Conservation (phyloP, 2,888 invertebrate species). For the Lepidocyrtinus sp. region DNA sequence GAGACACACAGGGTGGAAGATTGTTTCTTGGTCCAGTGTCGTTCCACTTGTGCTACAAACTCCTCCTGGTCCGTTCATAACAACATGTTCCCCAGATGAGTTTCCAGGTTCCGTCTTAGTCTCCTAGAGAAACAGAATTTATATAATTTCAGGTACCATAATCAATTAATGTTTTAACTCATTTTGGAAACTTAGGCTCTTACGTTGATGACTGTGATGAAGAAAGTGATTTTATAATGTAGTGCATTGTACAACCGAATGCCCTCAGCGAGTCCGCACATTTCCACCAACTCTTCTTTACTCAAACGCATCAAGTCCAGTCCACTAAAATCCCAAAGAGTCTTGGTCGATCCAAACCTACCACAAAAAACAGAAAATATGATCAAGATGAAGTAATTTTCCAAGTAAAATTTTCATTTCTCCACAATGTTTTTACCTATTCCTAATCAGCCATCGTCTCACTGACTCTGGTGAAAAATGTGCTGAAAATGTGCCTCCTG, state of each 20-base stretch:
- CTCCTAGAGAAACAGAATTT: slow-evolving; percentile 15
- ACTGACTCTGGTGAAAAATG: slow-evolving; percentile 69
- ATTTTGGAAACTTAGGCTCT: background rate
- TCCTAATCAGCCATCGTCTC: slow-evolving; percentile 66
- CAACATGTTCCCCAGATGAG: slow-evolving; percentile 19
- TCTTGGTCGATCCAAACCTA: slow-evolving; percentile 68
- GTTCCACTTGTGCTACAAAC: slow-evolving; percentile 52
- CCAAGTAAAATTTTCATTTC: too few relatives aligned
- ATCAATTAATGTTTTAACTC: too few relatives aligned
- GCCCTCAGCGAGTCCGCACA: slow-evolving; percentile 94
- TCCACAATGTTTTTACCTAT: too few relatives aligned
- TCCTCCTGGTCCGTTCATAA: slow-evolving; percentile 43
- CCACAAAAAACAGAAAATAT: background rate
- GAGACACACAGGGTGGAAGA: slow-evolving; percentile 69
- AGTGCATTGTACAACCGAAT: slow-evolving; percentile 93
- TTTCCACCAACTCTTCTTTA: slow-evolving; percentile 93
- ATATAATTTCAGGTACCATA: background rate
- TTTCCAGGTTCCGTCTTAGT: slow-evolving; percentile 26
- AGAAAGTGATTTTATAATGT: slow-evolving; percentile 78
- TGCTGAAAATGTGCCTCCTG: slow-evolving; percentile 61
- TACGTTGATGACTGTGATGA: slow-evolving; percentile 62
- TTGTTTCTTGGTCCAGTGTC: slow-evolving; percentile 49
- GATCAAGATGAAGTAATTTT: too few relatives aligned
- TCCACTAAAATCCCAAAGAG: slow-evolving; percentile 80
- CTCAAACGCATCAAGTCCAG: slow-evolving; percentile 90